Evolutionary conservation across 1,140 invertebrate species (phyloP), one percentile per base, ranked within the genome.

Genomic region (Coenobita brevimanus): DNA sequence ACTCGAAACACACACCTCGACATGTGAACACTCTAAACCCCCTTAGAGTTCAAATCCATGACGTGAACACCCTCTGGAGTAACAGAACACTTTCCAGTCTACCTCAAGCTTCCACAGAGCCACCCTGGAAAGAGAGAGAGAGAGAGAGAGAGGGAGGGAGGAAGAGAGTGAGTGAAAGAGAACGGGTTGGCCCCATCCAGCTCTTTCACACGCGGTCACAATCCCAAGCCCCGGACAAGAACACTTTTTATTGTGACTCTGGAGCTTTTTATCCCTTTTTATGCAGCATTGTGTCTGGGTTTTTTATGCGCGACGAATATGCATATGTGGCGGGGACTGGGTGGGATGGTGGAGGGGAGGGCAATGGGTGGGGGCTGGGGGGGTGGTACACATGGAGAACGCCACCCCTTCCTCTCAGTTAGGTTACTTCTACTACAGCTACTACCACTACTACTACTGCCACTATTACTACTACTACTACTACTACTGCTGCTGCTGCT

Each of bases 241-340:
- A 73, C 27, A 46, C 50, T 76, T 76, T 76, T 76, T 76, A 41
- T 41, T 2, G 30, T 38, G 33, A 43, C 33, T 43, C 41, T n/a
- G 21, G 36, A 24, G n/a, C 73, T 76, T 76, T 76, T 76, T 76
- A 73, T 73, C 24, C 41, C 73, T 76, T 43, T 76, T 76, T 76
- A 76, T 76, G 73, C 73, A 76, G 73, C 73, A 76, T 76, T 76
- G 73, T 76, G 73, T 76, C 73, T 46, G 38, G 38, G 15, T 46
- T 46, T n/a, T 46, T 4, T 24, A 41, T 75, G 17, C 73, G 36
- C 33, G 73, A 76, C 69, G 69, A 76, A 76, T 76, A 76, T 76
- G 73, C 73, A 73, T 76, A 76, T 76, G 73, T 38, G 13, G 41
- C 6, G 73, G 33, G 64, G 24, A 57, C 13, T 10, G 54, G 54